Conservation (phyloP, 2,113 vertebrate species). For the Nestor notabilis region DNA sequence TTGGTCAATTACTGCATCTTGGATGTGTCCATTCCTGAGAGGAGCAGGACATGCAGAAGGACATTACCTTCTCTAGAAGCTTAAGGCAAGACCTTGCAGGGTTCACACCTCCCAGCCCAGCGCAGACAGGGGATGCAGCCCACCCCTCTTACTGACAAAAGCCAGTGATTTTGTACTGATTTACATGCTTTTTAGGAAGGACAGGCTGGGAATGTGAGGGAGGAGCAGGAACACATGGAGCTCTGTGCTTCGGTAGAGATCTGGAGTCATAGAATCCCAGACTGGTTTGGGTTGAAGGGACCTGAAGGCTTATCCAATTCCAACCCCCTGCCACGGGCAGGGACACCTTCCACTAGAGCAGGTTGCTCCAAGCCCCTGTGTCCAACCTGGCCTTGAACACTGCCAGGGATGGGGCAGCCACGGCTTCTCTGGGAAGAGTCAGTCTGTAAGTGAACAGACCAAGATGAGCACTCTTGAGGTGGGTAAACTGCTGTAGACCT, state of each 20-base stretch:
- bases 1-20: neutral
- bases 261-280: neutral
- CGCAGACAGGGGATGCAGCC: neutral
- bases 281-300: too few relatives aligned
- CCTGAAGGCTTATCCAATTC: too few relatives aligned
- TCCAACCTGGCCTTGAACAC: neutral
- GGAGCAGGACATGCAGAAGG: neutral
- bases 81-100: neutral
- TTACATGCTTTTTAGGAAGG: neutral
- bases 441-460: neutral
- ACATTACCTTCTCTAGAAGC: neutral
- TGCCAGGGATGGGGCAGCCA: neutral
- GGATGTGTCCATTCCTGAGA: rapidly evolving
- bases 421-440: neutral
- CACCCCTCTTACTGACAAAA: neutral
- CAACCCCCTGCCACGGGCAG: too few relatives aligned
- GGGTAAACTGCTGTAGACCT: neutral
- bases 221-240: neutral
- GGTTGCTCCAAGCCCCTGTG: neutral
- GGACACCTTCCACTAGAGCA: neutral
- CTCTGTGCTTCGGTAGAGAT: neutral
- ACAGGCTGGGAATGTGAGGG: neutral
- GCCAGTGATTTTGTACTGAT: neutral
- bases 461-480: neutral
- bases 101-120: rapidly evolving